Evolutionary conservation across 2,888 invertebrate genomes (phyloP), one percentile per base, ranked within the genome.

Genomic region (Scotopteryx bipunctaria): DNA sequence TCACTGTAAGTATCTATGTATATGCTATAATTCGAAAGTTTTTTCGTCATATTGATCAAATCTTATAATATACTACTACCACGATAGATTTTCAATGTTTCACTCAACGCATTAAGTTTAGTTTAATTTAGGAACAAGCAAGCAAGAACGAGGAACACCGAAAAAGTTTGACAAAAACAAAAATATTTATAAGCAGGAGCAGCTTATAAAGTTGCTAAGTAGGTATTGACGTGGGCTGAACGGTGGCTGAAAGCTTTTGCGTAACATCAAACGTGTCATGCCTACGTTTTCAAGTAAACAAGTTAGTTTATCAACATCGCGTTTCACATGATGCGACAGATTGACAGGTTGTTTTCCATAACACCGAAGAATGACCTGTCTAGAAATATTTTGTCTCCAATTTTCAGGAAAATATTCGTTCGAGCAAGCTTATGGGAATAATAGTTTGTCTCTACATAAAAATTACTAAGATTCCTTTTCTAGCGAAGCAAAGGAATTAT

Each of bases 1-100:
- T 93, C 73, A 92, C 91, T 90, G 94, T 94, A 85, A 93, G 92
- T 57, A 59, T 32, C 9, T 13, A 14, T 11, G n/a, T n/a, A n/a
- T n/a, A n/a, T n/a, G n/a, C n/a, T n/a, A n/a, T n/a, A n/a, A n/a
- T n/a, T n/a, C n/a, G n/a, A n/a, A n/a, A n/a, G n/a, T n/a, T n/a
- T n/a, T n/a, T n/a, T n/a, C n/a, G n/a, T n/a, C n/a, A n/a, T n/a
- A n/a, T n/a, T n/a, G n/a, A n/a, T n/a, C n/a, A n/a, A n/a, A n/a
- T n/a, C n/a, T n/a, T n/a, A n/a, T n/a, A n/a, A n/a, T n/a, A n/a
- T n/a, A n/a, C n/a, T n/a, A n/a, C n/a, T n/a, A n/a, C n/a, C n/a
- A n/a, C n/a, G n/a, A n/a, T n/a, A n/a, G n/a, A n/a, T n/a, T n/a
- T n/a, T n/a, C n/a, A n/a, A n/a, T n/a, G n/a, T n/a, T n/a, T n/a